Base-by-base conservation (phyloP, 1,140 invertebrate genomes). In the Zaprionus vittiger region DNA sequence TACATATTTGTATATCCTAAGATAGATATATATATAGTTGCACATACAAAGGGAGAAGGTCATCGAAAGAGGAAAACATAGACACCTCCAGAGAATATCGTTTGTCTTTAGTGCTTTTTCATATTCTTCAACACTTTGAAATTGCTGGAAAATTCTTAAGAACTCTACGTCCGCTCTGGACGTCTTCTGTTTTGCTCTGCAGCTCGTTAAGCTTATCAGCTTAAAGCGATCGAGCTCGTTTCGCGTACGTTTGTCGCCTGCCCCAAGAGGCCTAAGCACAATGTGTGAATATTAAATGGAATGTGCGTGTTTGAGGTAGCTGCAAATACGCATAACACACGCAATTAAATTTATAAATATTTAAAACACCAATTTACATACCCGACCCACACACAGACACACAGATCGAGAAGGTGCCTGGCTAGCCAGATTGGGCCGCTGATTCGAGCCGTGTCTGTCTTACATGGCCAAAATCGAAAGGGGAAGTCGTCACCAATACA, bases 281-380 rank as follows among this genome's bases (percentile, higher is more conserved):
- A 87, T 83, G 73, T 87, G 73, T 86, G 77, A 87, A 87, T 83
- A 78, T 78, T 76, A 75, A 80, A 77, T 52, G 68, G 79, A 82
- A 87, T 87, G 72, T 86, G 76, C 83, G 77, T 86, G 73, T 61
- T 79, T 85, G 79, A 86, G 79, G 83, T 81, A 81, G 68, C 67
- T 71, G 80, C 76, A 81, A 83, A 84, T 85, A 79, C 82, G 82
- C 82, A 85, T 84, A 84, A 81, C 78, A 72, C 77, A 83, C 84
- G 80, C 83, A 89, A 87, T 89, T 87, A 87, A 87, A 89, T 81
- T 87, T 83, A 83, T 87, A 87, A 87, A 87, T 87, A 89, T 87
- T 89, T 87, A 87, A 87, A 78, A 89, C 77, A 74, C 47, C 64
- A 67, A 86, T 86, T 86, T 87, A 80, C 83, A 86, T 87, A 87